Percentiles rank a stretch among this genome's conserved stretches.
These are phyloP conservation scores for Fregetta grallaria DNA, from an alignment of 2,113 vertebrate species.

Conservation along the genomic window DNA sequence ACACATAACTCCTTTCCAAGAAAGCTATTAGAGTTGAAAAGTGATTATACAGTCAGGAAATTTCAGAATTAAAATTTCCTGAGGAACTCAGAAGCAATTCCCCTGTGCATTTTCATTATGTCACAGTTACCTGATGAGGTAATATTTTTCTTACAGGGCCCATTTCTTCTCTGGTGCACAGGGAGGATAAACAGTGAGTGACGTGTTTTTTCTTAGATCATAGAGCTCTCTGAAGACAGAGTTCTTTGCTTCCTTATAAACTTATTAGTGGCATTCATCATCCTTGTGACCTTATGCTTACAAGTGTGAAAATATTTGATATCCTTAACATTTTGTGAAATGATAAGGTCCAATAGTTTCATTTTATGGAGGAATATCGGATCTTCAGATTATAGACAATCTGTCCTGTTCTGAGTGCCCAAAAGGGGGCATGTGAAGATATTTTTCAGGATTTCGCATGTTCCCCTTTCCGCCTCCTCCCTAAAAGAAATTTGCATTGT, in stretches of 20 bases:
- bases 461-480: background rate
- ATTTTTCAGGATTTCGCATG: background rate
- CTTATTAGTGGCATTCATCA: background rate
- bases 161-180: background rate
- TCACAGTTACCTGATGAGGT: background rate
- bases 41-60: background rate
- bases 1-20: background rate
- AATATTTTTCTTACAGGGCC: background rate
- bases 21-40: background rate
- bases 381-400: background rate
- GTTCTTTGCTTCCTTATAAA: background rate
- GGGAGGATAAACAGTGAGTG: background rate
- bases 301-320: background rate
- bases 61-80: background rate
- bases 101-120: background rate
- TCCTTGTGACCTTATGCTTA: background rate
- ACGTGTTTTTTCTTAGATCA: too few relatives aligned
- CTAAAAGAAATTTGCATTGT: background rate
- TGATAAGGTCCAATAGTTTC: background rate
- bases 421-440: background rate
- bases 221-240: background rate
- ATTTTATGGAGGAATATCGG: background rate
- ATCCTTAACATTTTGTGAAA: background rate
- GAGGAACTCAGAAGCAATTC: background rate
- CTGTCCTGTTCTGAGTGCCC: too few relatives aligned